Base-by-base conservation (phyloP, 2,113 vertebrate species). In the Corapipo altera region DNA sequence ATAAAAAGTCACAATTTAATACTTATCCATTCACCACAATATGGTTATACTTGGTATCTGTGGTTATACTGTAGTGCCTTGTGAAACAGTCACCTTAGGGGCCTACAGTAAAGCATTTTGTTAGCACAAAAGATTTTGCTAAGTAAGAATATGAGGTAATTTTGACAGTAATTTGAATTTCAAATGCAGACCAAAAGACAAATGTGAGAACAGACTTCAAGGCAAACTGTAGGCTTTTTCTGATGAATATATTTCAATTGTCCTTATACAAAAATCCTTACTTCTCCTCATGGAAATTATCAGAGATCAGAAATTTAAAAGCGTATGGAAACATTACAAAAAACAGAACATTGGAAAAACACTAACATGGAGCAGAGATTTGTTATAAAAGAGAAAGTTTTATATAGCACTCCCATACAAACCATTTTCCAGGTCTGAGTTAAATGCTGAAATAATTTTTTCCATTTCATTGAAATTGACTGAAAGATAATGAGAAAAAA, bases 101-200 rank as follows among this genome's bases (percentile, higher is more conserved):
- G 70, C 33, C 18, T 71, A 48, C 37, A 72, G 24, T 35, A 67
- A 78, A 85, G 11, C 62, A 82, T 49, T 85, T 88, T 75, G 12
- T 52, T 66, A 62, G 24, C 52, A 78, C 46, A 83, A 85, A 94
- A 0, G 8, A 51, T 78, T 90, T 93, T 91, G 19, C 35, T 67
- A 74, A 85, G 62, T 67, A 91, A 85, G 77, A 95, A 55, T 48
- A 58, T 55, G 73, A 85, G 35, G 67, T 59, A 21, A 80, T 85
- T 93, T 82, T 80, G 59, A 62, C 27, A 86, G 39, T 48, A 62
- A 89, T 83, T 90, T 89, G 55, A 85, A 91, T 91, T 92, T 89
- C 48, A 96, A 89, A 88, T 85, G 39, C n/a, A 72, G 30, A 74
- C 26, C 49, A 74, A 80, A 78, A 77, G 37, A 65, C 39, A 86